phyloP scores from a whole-genome alignment of 37 sponge, comb jelly and placozoan genomes.

The Cladorhizidae sp. region DNA sequence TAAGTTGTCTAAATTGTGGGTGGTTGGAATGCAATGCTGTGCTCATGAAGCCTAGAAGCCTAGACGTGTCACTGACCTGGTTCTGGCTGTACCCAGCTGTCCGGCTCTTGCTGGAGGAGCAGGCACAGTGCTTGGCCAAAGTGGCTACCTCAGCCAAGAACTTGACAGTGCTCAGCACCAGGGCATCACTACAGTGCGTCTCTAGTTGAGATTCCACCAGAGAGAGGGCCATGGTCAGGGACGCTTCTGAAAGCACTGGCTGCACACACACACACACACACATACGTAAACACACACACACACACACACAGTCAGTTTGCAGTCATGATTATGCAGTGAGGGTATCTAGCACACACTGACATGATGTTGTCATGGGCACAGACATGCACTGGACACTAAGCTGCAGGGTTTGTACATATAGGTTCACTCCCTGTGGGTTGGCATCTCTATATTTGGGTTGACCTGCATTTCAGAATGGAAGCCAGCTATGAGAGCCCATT shows the following conservation, averaged over 20 bases:
- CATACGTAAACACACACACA: neutral
- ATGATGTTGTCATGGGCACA: no score
- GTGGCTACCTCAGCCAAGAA: slow-evolving; percentile 26
- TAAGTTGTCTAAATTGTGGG: no score
- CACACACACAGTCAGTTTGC: neutral
- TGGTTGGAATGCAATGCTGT: no score
- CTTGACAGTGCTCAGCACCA: neutral
- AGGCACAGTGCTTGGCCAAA: slow-evolving; percentile 6
- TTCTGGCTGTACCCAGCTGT: neutral
- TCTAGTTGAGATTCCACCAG: slow-evolving; percentile 26
- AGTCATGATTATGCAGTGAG: neutral
- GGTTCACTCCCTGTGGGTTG: no score
- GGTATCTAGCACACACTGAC: no score
- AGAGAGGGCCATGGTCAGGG: slow-evolving; percentile 28
- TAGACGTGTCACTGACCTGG: slow-evolving; percentile 28
- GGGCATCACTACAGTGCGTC: neutral
- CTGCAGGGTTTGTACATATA: no score
- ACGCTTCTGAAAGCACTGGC: slow-evolving; percentile 28
- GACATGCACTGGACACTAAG: no score
- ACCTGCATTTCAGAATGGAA: no score
- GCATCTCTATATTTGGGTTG: no score
- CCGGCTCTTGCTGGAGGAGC: neutral
- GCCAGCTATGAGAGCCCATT: no score
- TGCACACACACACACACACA: neutral
- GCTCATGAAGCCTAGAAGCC: no score